Evolutionary conservation across 2,113 vertebrate species (phyloP).

Genomic region (Rhinopithecus roxellana): DNA sequence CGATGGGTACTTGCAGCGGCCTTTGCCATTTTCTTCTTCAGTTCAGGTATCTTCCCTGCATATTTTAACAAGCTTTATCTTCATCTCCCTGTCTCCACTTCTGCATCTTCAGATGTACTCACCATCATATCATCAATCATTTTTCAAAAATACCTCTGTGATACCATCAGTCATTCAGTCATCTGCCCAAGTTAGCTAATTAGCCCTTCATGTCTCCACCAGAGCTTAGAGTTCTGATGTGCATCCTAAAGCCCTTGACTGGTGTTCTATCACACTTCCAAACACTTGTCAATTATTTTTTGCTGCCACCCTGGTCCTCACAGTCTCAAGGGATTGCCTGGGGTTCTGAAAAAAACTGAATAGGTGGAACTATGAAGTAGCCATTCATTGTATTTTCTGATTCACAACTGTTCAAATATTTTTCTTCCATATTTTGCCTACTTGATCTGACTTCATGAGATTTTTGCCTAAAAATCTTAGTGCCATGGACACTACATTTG

Average conservation of each 20-base stretch:
- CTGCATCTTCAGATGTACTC: background rate
- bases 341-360: background rate
- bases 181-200: background rate
- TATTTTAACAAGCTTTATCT: background rate
- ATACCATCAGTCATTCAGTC: background rate
- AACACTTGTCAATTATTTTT: background rate
- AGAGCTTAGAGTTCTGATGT: background rate
- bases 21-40: background rate
- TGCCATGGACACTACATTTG: background rate
- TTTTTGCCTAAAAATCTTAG: background rate
- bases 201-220: background rate
- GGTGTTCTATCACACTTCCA: background rate
- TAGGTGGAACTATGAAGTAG: background rate
- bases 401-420: background rate
- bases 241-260: background rate
- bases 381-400: background rate
- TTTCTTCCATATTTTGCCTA: background rate
- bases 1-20: accelerated
- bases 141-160: background rate
- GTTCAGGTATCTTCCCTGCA: background rate
- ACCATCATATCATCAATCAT: background rate
- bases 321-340: background rate
- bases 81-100: background rate
- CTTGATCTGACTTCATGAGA: background rate
- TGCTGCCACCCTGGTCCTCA: background rate